Evolutionary conservation across 2,888 invertebrate species (phyloP).

Genomic region (Cryptocephalus primarius): DNA sequence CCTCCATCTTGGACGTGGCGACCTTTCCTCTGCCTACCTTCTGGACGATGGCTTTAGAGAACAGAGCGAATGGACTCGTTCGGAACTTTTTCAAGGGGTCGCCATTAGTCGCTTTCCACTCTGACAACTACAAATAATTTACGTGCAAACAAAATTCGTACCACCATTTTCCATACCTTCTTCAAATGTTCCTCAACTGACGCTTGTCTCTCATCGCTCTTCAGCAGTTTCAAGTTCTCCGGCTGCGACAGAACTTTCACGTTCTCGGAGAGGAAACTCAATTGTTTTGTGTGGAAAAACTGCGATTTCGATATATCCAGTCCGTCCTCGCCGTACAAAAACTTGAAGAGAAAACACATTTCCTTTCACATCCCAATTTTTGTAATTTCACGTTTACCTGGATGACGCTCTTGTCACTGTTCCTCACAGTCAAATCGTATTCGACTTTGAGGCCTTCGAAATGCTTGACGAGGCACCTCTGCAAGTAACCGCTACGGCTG

Average conservation of each 20-base stretch:
- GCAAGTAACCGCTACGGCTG: constrained; percentile 94
- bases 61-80: constrained; percentile 49
- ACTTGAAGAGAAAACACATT: constrained; percentile 37
- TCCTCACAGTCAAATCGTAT: constrained; percentile 93
- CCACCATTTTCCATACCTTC: constrained; percentile 29
- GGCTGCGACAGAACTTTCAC: constrained; percentile 51
- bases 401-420: constrained; percentile 84
- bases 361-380: no score
- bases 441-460: constrained; percentile 87
- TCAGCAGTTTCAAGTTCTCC: constrained; percentile 45
- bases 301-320: constrained; percentile 81
- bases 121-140: constrained; percentile 32
- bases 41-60: constrained; percentile 43
- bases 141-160: constrained; percentile 3
- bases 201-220: constrained; percentile 43
- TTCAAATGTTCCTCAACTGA: constrained; percentile 46
- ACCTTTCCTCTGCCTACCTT: constrained; percentile 40
- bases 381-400: constrained; percentile 44
- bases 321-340: constrained; percentile 89
- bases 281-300: constrained; percentile 65
- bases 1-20: constrained; percentile 44
- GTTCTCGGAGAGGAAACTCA: constrained; percentile 78
- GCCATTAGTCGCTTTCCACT: constrained; percentile 52
- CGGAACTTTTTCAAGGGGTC: constrained; percentile 37
- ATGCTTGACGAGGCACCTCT: constrained; percentile 94